A percentile compares a stretch with the other conserved stretches of the same genome.
Evolutionary conservation across 2,113 vertebrate genomes (phyloP).

Genomic region (Phrynocephalus versicolor): DNA sequence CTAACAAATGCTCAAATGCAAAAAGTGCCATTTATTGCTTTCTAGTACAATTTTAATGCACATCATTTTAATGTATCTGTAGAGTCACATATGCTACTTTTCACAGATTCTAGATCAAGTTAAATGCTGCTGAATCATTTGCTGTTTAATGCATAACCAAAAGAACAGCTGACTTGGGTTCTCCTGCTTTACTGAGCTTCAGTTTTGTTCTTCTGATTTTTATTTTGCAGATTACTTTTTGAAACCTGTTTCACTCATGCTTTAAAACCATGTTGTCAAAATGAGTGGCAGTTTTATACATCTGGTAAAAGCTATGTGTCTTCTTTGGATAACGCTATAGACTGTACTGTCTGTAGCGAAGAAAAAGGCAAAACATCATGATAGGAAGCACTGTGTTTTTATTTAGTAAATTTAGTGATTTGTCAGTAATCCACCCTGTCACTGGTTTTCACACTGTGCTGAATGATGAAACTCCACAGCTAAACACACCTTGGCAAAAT

Average conservation of each 20-base stretch:
- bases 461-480: background rate
- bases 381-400: background rate
- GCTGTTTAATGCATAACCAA: background rate
- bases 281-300: background rate
- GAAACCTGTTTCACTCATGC: background rate
- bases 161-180: background rate
- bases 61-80: too few relatives aligned
- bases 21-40: background rate
- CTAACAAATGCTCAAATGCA: background rate
- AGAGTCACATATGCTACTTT: slow-evolving; percentile 8
- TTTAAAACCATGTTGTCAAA: background rate
- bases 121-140: background rate
- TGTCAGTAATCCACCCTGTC: background rate
- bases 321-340: background rate
- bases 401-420: background rate
- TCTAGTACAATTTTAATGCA: background rate
- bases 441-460: background rate
- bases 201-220: slow-evolving; percentile 8
- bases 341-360: background rate
- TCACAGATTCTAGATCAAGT: background rate
- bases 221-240: background rate
- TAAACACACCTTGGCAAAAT: background rate
- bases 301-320: background rate
- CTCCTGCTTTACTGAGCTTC: background rate
- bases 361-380: background rate